Evolutionary conservation across 2,797 vertebrate genomes (phyloP).

Genomic region (Hirundo rustica): DNA sequence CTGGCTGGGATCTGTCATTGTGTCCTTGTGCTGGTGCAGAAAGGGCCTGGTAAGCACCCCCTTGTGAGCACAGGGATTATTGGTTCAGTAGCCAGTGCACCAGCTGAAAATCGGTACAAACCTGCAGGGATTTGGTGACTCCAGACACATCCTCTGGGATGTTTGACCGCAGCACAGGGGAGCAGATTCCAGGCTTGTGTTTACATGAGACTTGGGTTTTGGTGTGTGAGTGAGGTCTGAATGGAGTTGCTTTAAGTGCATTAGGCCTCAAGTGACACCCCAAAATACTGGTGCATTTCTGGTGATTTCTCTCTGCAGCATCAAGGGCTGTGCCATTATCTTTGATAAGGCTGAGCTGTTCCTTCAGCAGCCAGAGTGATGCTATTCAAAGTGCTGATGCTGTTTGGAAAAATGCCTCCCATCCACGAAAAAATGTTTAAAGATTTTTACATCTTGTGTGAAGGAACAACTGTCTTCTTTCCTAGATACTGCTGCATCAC

Average conservation of each 20-base stretch:
- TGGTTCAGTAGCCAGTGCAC: neutral
- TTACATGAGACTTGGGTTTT: neutral
- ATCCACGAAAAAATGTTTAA: neutral
- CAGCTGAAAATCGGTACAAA: neutral
- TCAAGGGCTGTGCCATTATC: neutral
- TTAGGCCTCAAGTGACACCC: neutral
- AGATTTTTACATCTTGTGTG: neutral
- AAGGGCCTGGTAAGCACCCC: neutral
- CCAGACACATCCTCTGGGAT: neutral
- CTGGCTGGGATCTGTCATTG: neutral
- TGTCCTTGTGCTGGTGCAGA: neutral
- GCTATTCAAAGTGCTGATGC: neutral
- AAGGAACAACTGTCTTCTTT: neutral
- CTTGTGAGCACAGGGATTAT: neutral
- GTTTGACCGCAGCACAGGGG: neutral
- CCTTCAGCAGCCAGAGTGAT: neutral
- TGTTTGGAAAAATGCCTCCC: neutral
- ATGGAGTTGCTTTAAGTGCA: neutral
- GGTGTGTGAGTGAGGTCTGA: neutral
- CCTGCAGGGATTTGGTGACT: neutral
- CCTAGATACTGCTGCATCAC: neutral
- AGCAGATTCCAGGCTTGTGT: neutral
- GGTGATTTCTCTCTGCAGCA: neutral
- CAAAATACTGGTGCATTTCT: neutral
- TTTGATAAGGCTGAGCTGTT: neutral